A percentile compares a stretch with the other conserved stretches of the same genome.
Conservation (phyloP, 2,888 invertebrate genomes). For the Mylabris sibirica region DNA sequence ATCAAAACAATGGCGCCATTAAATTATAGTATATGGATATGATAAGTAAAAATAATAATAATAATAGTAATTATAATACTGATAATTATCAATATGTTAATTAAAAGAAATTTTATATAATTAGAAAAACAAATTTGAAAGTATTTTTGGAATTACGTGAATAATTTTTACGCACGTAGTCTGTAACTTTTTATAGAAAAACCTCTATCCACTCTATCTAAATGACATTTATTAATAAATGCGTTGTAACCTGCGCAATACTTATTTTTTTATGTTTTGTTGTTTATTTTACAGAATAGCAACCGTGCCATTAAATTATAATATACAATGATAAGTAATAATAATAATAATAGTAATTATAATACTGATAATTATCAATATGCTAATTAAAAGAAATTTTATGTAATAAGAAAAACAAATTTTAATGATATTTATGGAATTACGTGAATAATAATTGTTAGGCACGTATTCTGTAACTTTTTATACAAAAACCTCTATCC, state of each 20-base stretch:
- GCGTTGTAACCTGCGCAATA: too few species aligned
- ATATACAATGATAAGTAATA: too few species aligned
- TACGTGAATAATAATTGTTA: too few species aligned
- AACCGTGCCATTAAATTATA: too few species aligned
- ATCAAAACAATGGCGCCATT: constrained; percentile 14
- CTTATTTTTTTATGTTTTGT: not conserved
- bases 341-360: not conserved
- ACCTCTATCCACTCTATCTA: too few species aligned
- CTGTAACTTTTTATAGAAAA: too few species aligned
- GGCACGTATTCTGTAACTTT: too few species aligned
- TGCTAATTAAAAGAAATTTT: constrained; percentile 14
- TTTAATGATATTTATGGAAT: not conserved
- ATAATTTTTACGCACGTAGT: too few species aligned
- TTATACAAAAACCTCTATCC: too few species aligned
- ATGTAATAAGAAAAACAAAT: not conserved
- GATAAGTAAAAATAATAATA: not conserved
- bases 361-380: constrained; percentile 6
- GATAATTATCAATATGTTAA: constrained; percentile 8
- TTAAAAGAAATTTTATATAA: constrained; percentile 14
- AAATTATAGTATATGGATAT: not conserved
- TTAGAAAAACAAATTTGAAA: not conserved
- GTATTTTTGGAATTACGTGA: not conserved
- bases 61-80: not conserved
- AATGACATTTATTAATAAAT: too few species aligned
- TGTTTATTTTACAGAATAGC: constrained; percentile 48